phyloP scores from a whole-genome alignment of 1,140 invertebrate genomes.

The Drosophila pruinosa region DNA sequence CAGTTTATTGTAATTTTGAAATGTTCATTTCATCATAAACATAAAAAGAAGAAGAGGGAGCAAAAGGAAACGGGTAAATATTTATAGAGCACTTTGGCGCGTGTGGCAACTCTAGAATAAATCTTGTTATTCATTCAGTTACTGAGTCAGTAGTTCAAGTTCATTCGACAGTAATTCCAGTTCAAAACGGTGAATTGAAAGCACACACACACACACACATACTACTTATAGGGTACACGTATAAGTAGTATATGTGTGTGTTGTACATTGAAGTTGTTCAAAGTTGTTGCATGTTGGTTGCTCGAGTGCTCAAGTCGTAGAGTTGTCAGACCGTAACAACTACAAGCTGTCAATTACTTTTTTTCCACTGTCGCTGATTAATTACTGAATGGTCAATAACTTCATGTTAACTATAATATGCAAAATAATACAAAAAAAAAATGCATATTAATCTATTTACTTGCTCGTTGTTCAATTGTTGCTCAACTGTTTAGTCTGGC shows the following conservation, averaged over 20 bases:
- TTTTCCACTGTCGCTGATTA: slow-evolving; percentile 38
- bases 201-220: background rate
- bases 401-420: slow-evolving; percentile 19
- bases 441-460: slow-evolving; percentile 28
- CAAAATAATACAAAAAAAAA: slow-evolving; percentile 8
- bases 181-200: slow-evolving; percentile 15
- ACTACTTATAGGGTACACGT: background rate
- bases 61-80: background rate
- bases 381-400: slow-evolving; percentile 35
- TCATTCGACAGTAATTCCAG: slow-evolving; percentile 30
- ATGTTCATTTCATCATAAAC: background rate
- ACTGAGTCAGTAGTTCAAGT: slow-evolving; percentile 28
- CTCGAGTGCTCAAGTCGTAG: slow-evolving; percentile 19
- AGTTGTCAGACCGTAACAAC: slow-evolving; percentile 46
- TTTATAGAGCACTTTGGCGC: background rate
- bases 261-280: slow-evolving; percentile 16
- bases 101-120: background rate
- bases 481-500: background rate
- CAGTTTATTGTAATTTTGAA: slow-evolving; percentile 17
- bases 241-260: background rate
- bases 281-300: slow-evolving; percentile 21
- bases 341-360: slow-evolving; percentile 47
- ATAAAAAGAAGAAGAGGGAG: background rate
- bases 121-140: background rate
- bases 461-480: slow-evolving; percentile 7